These are phyloP conservation scores for Phaenicophaeus curvirostris DNA, from an alignment of 2,797 vertebrate species.

Conservation along the genomic window DNA sequence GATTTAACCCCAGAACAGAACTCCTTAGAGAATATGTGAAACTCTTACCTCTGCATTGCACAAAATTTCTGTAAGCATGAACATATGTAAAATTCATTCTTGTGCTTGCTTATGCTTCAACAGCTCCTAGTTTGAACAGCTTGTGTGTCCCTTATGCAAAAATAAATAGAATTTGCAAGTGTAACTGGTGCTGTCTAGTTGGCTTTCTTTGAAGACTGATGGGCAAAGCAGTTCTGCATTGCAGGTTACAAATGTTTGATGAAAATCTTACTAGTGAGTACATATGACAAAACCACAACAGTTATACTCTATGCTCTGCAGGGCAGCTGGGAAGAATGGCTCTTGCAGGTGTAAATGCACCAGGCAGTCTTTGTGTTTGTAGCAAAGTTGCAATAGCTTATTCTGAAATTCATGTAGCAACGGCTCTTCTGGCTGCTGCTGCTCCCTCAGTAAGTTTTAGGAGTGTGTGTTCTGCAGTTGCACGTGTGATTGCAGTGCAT, in stretches of 20 bases:
- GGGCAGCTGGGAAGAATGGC: not conserved
- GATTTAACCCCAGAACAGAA: not conserved
- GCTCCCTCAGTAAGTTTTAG: not conserved
- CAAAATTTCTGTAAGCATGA: not conserved
- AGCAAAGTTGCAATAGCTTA: not conserved
- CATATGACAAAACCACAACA: not conserved
- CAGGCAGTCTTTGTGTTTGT: not conserved
- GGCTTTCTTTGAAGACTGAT: not conserved
- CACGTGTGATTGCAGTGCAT: not conserved
- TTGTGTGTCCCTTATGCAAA: not conserved
- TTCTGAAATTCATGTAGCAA: rapidly evolving
- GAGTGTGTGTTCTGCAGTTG: not conserved
- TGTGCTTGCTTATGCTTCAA: not conserved
- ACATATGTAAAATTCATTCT: not conserved
- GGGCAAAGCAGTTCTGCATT: not conserved
- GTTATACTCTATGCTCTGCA: not conserved
- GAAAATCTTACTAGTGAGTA: not conserved
- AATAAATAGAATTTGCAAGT: not conserved
- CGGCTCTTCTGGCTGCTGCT: not conserved
- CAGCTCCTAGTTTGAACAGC: not conserved
- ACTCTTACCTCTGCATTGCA: not conserved
- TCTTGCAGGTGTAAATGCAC: not conserved
- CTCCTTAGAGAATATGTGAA: not conserved
- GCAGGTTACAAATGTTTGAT: not conserved
- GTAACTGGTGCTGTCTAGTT: not conserved